Percentiles rank a stretch among this genome's conserved stretches.
phyloP scores from a whole-genome alignment of 1,140 invertebrate genomes.

The Oryctes rhinoceros region DNA sequence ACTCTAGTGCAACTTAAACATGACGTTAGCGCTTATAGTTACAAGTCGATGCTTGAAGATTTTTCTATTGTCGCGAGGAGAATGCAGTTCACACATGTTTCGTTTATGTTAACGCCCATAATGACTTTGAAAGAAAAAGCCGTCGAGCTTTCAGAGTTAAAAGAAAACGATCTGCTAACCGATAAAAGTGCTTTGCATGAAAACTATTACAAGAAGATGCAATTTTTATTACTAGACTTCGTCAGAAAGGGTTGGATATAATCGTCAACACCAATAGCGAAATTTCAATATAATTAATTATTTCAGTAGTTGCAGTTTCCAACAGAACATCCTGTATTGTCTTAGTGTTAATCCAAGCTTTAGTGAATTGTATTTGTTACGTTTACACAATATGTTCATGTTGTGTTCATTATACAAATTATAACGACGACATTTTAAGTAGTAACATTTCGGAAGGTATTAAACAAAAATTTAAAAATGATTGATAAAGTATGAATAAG shows the following conservation, averaged over 20 bases:
- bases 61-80: slow-evolving; percentile 41
- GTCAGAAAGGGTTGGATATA: background rate
- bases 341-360: too few relatives aligned
- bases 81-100: slow-evolving; percentile 46
- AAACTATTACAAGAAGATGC: background rate
- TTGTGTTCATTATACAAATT: too few relatives aligned
- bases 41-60: slow-evolving; percentile 48
- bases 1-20: slow-evolving; percentile 50
- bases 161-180: background rate
- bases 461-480: too few relatives aligned
- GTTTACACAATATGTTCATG: too few relatives aligned
- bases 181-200: slow-evolving; percentile 13
- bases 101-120: slow-evolving; percentile 47
- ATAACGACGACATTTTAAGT: too few relatives aligned
- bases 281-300: too few relatives aligned
- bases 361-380: too few relatives aligned
- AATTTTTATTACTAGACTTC: background rate
- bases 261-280: background rate
- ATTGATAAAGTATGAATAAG: too few relatives aligned
- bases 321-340: too few relatives aligned
- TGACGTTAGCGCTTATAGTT: slow-evolving; percentile 47
- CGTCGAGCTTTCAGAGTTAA: slow-evolving; percentile 9
- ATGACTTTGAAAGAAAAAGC: slow-evolving; percentile 12
- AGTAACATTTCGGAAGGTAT: too few relatives aligned
- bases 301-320: too few relatives aligned